These are phyloP conservation scores for Ornithoptera priamus DNA, from an alignment of 2,888 invertebrate species.

Conservation along the genomic window DNA sequence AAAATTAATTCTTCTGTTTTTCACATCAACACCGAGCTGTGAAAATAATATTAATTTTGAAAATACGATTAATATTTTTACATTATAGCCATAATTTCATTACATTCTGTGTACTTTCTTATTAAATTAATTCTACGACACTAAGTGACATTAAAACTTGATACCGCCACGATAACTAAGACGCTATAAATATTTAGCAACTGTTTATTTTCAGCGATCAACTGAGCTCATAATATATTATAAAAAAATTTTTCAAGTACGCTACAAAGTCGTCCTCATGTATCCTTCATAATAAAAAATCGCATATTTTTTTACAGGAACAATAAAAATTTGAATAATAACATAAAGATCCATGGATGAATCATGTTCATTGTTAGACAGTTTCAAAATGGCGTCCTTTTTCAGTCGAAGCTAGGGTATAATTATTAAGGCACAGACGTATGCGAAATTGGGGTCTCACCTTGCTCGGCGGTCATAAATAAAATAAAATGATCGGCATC, in stretches of 20 bases:
- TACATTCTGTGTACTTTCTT: neutral
- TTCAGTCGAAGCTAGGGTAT: conserved; percentile 70
- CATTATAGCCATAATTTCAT: neutral
- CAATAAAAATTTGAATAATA: neutral
- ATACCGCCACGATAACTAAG: conserved; percentile 49
- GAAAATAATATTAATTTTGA: no score
- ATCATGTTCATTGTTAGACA: conserved; percentile 36
- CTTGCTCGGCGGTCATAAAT: conserved; percentile 74
- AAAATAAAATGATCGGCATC: conserved; percentile 72
- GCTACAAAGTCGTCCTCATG: neutral
- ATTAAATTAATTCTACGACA: conserved; percentile 7
- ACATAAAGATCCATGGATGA: neutral
- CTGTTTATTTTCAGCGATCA: neutral
- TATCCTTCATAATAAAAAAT: neutral
- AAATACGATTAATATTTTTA: neutral
- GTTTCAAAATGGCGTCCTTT: conserved; percentile 72
- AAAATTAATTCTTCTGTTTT: no score
- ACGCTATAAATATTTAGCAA: conserved; percentile 48
- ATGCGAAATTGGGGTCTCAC: conserved; percentile 80
- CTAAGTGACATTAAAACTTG: conserved; percentile 23
- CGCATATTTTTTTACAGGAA: neutral
- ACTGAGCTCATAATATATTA: neutral
- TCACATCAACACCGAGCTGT: no score
- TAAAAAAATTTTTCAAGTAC: neutral
- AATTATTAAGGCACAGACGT: conserved; percentile 74